Evolutionary conservation across 1,140 invertebrate species (phyloP).

Genomic region (Planococcus citri): DNA sequence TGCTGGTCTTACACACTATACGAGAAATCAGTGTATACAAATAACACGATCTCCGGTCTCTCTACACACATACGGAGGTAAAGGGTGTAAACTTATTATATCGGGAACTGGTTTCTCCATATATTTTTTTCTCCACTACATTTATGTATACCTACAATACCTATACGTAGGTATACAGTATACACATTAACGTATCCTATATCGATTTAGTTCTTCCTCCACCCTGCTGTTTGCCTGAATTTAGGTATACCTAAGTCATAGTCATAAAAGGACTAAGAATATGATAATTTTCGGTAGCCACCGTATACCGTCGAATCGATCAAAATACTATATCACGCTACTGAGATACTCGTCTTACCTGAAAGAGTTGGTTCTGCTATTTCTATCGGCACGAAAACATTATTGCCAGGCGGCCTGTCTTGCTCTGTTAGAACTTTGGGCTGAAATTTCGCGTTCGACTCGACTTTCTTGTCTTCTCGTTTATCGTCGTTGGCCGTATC

Average conservation of each 20-base stretch:
- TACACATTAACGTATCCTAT: background rate
- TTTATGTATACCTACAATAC: too few relatives aligned
- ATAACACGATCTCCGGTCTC: background rate
- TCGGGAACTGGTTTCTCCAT: background rate
- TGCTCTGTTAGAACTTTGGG: background rate
- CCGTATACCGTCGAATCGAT: too few relatives aligned
- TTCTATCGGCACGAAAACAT: background rate
- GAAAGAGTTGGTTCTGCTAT: background rate
- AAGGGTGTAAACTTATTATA: constrained; percentile 7
- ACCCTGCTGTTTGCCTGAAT: too few relatives aligned
- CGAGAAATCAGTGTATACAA: background rate
- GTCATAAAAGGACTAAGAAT: too few relatives aligned
- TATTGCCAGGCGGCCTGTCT: background rate
- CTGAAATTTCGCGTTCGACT: background rate
- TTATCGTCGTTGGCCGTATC: background rate
- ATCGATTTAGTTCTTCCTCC: too few relatives aligned
- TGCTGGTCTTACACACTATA: constrained; percentile 16
- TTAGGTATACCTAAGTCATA: too few relatives aligned
- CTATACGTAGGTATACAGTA: too few relatives aligned
- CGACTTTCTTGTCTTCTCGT: background rate
- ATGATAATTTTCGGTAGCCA: too few relatives aligned
- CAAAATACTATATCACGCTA: too few relatives aligned
- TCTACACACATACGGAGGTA: background rate
- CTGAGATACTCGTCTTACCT: background rate
- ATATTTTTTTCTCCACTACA: background rate